Evolutionary conservation across 2,797 vertebrate genomes (phyloP).

Genomic region (Crenichthys baileyi): DNA sequence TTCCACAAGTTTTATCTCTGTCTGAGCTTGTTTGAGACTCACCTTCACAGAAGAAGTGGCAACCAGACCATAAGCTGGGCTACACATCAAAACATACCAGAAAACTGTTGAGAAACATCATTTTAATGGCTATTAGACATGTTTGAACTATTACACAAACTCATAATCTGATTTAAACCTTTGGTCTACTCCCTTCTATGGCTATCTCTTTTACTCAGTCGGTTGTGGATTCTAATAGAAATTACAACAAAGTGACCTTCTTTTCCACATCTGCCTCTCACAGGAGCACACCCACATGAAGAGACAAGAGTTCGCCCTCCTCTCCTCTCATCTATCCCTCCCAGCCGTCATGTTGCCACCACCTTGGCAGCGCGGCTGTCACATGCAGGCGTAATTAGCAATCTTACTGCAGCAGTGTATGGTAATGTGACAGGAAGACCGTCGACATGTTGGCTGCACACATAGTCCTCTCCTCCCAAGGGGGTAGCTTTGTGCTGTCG

Average conservation of each 20-base stretch:
- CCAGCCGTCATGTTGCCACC: conserved; percentile 49
- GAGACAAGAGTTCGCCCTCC: conserved; percentile 26
- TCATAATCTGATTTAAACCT: conserved; percentile 17
- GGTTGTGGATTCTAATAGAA: conserved; percentile 22
- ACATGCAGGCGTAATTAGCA: conserved; percentile 74
- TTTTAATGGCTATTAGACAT: conserved; percentile 23
- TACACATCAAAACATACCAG: conserved; percentile 33
- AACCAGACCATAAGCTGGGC: conserved; percentile 53
- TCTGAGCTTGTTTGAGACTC: conserved; percentile 50
- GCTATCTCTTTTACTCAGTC: not conserved
- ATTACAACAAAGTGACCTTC: conserved; percentile 28
- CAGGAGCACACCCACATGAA: conserved; percentile 22
- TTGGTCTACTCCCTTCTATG: conserved; percentile 19
- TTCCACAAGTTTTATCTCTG: conserved; percentile 48
- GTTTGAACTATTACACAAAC: conserved; percentile 36
- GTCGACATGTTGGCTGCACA: conserved; percentile 67
- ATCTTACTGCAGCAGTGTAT: conserved; percentile 66
- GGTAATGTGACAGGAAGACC: conserved; percentile 75
- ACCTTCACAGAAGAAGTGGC: conserved; percentile 46
- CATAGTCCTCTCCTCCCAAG: conserved; percentile 45
- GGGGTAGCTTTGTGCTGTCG: conserved; percentile 20
- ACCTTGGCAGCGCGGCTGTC: conserved; percentile 65
- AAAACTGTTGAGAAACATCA: conserved; percentile 14
- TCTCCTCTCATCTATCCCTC: conserved; percentile 21
- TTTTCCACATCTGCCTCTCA: conserved; percentile 21